Percentiles rank a stretch among this genome's conserved stretches.
phyloP scores from a whole-genome alignment of 2,113 vertebrate genomes.

The Accipiter cooperii region DNA sequence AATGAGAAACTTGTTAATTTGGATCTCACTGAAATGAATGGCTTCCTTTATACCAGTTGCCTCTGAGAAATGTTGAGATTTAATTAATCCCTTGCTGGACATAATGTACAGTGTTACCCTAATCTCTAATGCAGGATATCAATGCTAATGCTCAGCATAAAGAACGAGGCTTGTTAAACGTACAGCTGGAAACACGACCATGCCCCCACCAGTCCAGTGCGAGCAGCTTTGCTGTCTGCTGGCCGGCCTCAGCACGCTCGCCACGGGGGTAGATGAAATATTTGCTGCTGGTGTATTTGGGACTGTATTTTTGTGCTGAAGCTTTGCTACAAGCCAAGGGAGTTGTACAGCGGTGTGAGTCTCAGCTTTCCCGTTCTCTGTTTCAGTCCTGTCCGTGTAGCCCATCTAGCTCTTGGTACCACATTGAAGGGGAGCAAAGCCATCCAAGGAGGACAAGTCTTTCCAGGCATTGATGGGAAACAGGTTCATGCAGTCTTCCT shows the following conservation, averaged over 20 bases:
- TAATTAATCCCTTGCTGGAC: conserved; percentile 44
- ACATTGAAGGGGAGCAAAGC: neutral
- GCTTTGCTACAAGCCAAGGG: neutral
- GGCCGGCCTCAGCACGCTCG: accelerated
- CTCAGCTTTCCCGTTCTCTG: neutral
- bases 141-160: neutral
- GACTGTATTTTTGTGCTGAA: neutral
- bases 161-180: neutral
- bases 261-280: neutral
- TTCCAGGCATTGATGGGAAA: conserved; percentile 31
- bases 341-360: neutral
- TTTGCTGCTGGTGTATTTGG: neutral
- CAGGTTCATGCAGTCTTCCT: neutral
- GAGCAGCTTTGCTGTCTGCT: neutral
- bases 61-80: neutral
- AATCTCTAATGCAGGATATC: neutral
- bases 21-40: neutral
- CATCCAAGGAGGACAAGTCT: neutral
- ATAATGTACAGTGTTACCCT: neutral
- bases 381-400: neutral
- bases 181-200: neutral
- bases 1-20: neutral
- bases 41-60: neutral
- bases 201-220: accelerated
- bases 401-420: neutral